Base-by-base conservation (phyloP, 2,113 vertebrate genomes). In the Ochotona curzoniae region DNA sequence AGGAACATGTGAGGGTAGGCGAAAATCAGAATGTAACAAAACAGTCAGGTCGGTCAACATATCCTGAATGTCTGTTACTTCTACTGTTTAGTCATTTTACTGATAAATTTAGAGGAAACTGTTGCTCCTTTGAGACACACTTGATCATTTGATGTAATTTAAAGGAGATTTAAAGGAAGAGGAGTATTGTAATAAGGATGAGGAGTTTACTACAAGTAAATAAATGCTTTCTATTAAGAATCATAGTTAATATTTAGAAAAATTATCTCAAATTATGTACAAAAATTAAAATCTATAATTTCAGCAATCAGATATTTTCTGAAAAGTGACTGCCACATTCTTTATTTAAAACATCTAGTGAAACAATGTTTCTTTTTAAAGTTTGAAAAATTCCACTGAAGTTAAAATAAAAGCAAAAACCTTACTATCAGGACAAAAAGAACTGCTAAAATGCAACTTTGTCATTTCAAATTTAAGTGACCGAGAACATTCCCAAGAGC, bases 81-180 rank as follows among this genome's bases (percentile, higher is more conserved):
- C 21, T 7, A 26, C 25, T 21, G 1, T 57, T 35, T 95, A 7
- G 25, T 35, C 3, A 25, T 0, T 70, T 86, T 9, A 8, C 9
- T 2, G 47, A 28, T 71, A 73, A 87, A 51, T 54, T 63, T 78
- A 84, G 26, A 95, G 76, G 38, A 49, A 80, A 15, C 9, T 6
- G 23, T 4, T 8, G 0, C 12, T 2, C 14, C 0, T 38, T 30
- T 83, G n/a, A 51, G 14, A 66, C 10, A 44, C 69, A 69, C 0
- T 51, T 79, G n/a, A 47, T 5, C 11, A 38, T 87, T 60, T 2
- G 8, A 1, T 3, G 0, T 0, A 60, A 5, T 13, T 66, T 1
- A 17, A 87, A 28, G 10, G 1, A 49, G 49, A 67, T 57, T 64
- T 61, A 63, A 89, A 83, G 21, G 7, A 5, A 67, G 7, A 89